A percentile compares a stretch with the other conserved stretches of the same genome.
Evolutionary conservation across 2,797 vertebrate genomes (phyloP).

Genomic region (Alfaro cultratus): DNA sequence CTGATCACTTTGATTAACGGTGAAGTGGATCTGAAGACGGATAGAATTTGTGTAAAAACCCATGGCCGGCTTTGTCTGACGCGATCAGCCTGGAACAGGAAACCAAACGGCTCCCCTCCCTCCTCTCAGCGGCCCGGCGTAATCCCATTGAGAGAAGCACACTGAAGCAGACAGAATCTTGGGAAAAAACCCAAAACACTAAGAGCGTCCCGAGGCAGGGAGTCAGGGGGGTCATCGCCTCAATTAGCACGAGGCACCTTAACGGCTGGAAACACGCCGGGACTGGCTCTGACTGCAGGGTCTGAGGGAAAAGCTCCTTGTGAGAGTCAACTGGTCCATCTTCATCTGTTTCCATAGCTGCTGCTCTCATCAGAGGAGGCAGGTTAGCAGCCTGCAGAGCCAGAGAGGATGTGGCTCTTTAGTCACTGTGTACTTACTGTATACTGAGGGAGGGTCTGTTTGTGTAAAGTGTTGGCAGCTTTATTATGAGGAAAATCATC

Average conservation of each 20-base stretch:
- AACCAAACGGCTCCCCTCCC: constrained; percentile 6
- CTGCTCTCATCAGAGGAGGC: neutral
- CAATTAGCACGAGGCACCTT: constrained; percentile 84
- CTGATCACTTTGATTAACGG: constrained; percentile 57
- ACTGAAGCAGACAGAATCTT: constrained; percentile 80
- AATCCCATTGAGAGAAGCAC: constrained; percentile 84
- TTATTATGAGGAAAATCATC: neutral
- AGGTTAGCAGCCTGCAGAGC: constrained; percentile 1
- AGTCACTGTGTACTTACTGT: neutral
- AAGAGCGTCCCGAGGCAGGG: constrained; percentile 57
- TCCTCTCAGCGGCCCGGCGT: constrained; percentile 61
- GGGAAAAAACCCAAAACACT: constrained; percentile 69
- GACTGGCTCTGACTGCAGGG: constrained; percentile 22
- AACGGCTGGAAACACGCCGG: constrained; percentile 63
- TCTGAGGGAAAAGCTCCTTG: constrained; percentile 36
- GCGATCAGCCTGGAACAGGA: constrained; percentile 77
- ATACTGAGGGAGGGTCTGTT: neutral
- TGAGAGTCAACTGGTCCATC: constrained; percentile 33
- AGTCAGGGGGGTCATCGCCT: constrained; percentile 64
- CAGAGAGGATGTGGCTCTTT: neutral
- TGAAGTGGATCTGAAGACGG: constrained; percentile 49
- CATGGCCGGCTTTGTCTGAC: constrained; percentile 81
- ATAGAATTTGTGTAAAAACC: constrained; percentile 77
- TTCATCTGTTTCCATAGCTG: constrained; percentile 27
- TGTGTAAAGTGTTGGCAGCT: neutral